A percentile compares a stretch with the other conserved stretches of the same genome.
phyloP scores from a whole-genome alignment of 2,113 vertebrate genomes.

The Anhinga rufa region DNA sequence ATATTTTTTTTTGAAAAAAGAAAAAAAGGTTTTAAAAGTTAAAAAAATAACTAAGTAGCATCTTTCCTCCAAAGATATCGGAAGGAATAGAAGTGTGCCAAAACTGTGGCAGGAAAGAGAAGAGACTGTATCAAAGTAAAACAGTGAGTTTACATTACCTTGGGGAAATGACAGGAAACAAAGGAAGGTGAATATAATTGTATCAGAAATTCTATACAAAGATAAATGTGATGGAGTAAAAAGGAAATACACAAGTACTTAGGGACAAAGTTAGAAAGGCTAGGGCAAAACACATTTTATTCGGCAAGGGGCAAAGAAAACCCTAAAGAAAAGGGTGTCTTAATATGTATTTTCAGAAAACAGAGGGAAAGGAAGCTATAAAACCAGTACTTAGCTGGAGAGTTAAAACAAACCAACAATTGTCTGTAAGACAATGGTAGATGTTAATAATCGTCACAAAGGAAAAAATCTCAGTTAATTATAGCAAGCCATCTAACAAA shows the following conservation, averaged over 20 bases:
- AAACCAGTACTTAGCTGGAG: background rate
- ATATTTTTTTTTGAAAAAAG: background rate
- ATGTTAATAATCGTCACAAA: background rate
- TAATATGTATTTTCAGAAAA: background rate
- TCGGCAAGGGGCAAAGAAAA: background rate
- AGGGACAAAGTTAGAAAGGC: background rate
- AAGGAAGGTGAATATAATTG: background rate
- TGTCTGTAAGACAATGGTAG: background rate
- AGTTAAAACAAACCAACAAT: background rate
- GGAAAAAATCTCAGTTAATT: background rate
- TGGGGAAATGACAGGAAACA: background rate
- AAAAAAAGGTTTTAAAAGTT: background rate
- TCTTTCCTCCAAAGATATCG: background rate
- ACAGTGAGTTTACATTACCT: background rate
- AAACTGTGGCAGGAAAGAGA: background rate
- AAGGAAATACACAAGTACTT: background rate
- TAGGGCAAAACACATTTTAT: background rate
- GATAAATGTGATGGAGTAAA: background rate
- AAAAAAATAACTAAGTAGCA: rapidly evolving
- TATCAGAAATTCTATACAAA: background rate
- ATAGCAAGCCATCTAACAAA: background rate
- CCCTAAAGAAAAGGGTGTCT: background rate
- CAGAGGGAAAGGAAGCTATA: background rate
- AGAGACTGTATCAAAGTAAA: background rate
- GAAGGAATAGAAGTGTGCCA: background rate